Base-by-base conservation (phyloP, 1,140 invertebrate species). In the Acyrthosiphon pisum region DNA sequence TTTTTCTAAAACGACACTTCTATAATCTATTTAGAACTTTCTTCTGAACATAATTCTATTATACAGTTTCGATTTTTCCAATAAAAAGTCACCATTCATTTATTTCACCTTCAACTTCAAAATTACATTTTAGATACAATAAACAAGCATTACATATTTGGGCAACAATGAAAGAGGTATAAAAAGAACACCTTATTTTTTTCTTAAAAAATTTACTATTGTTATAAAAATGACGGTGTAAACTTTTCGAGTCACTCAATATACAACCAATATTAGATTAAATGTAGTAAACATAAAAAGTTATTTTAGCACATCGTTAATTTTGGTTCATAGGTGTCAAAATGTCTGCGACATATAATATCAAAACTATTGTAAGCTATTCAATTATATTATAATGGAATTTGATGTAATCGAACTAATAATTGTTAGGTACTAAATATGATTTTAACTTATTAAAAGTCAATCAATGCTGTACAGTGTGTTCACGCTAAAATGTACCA, bases 21-120 rank as follows among this genome's bases (percentile, higher is more conserved):
- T 53, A 8, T 88, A 89, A 89, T 37, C 37, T n/a, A 53, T 56
- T 89, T 89, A 23, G 1, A 89, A 53, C 48, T 53, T 89, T 89
- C 1, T 89, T 37, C 18, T 50, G n/a, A 53, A 53, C 22, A 37
- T 26, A 30, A 18, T 88, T 50, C 44, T 88, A 20, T n/a, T 44
- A 6, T 88, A 18, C n/a, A 18, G 26, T 89, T 89, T 11, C 22
- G n/a, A 89, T 23, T 37, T 87, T 89, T 37, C n/a, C 87, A 89
- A 89, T 89, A 37, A 22, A 53, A 41, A 89, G 87, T 89, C 35
- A 37, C 87, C 22, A 18, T 53, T 53, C 48, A 30, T 35, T 37
- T 53, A 30, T 87, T 87, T 87, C 41, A 44, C 23, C 26, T 84
- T 30, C 6, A 11, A 8, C 3, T 20, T 22, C 48, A 50, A 89